Evolutionary conservation across 2,797 vertebrate species (phyloP), one percentile per base, ranked within the genome.

Genomic region (Cottoperca gobio): DNA sequence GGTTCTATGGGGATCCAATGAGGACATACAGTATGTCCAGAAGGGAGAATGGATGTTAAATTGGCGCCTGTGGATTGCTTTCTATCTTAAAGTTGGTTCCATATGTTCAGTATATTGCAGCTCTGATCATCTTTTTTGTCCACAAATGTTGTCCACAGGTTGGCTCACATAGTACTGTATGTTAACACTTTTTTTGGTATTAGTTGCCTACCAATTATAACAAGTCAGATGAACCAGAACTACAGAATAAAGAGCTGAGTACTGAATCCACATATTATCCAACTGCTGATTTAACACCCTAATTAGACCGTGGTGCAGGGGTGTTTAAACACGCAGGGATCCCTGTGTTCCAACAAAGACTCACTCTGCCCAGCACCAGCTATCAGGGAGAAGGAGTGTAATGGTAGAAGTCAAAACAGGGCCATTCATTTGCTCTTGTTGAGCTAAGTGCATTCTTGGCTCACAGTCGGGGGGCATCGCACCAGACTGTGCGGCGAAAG

Each of bases 391-490:
- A 82, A 88, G 90, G 83, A 92, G 94, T 94, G 94, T 95, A 95
- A 96, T 94, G 94, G 94, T 95, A 96, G 95, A 93, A 96, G 95
- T 95, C 94, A 95, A 95, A 95, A 95, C 92, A 95, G 94, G 93
- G 92, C 95, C 95, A 96, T 97, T 98, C 96, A 97, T 97, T 97
- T 97, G 94, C 96, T 95, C 93, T 94, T 45, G 89, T 95, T 94
- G 92, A 95, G 94, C 94, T 97, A 97, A 98, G 96, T 99, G 96
- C 96, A 96, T 98, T 98, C 96, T 98, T 98, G 97, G 96, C 96
- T 98, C 88, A 43, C 94, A 93, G 93, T 95, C 78, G 93, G 94
- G 94, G 95, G 95, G 95, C 91, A 94, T 95, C 85, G 80, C 89
- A 87, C 85, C 92, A 92, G 89, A 93, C 97, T 95, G 93, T 90